Evolutionary conservation across 1,140 invertebrate genomes (phyloP).

Genomic region (Zaprionus camerounensis): DNA sequence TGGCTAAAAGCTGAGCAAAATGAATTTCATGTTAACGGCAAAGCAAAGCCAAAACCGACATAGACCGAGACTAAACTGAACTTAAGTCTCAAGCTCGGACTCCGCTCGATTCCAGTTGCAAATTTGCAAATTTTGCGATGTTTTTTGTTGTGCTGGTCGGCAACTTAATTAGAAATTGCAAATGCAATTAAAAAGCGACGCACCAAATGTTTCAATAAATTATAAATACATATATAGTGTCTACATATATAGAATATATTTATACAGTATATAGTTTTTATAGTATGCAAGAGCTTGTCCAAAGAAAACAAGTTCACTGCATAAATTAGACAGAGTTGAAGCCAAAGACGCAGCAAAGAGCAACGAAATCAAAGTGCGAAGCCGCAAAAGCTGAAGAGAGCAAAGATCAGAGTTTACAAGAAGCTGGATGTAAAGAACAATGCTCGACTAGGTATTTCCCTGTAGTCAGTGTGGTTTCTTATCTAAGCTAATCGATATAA

Average conservation of each 20-base stretch:
- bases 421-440: slow-evolving; percentile 24
- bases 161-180: slow-evolving; percentile 80
- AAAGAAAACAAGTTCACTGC: slow-evolving; percentile 77
- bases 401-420: slow-evolving; percentile 55
- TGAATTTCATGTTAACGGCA: slow-evolving; percentile 67
- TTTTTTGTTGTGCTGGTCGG: slow-evolving; percentile 41
- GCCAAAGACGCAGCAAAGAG: slow-evolving; percentile 25
- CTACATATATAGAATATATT: background rate
- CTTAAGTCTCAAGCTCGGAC: slow-evolving; percentile 22
- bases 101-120: slow-evolving; percentile 48
- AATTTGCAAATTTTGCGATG: slow-evolving; percentile 43
- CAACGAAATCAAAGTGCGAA: slow-evolving; percentile 58
- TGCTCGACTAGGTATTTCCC: background rate
- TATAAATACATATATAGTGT: slow-evolving; percentile 35
- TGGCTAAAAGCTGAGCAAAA: slow-evolving; percentile 54
- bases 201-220: slow-evolving; percentile 57
- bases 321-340: slow-evolving; percentile 66
- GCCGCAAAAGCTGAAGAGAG: slow-evolving; percentile 21
- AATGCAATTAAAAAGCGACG: slow-evolving; percentile 69
- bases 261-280: background rate
- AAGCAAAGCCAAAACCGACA: slow-evolving; percentile 46
- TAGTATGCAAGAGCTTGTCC: slow-evolving; percentile 41
- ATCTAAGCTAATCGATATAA: too few species aligned
- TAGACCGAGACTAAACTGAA: slow-evolving; percentile 27
- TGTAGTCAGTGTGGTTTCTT: background rate